Percentiles rank a stretch among this genome's conserved stretches.
Evolutionary conservation across 2,797 vertebrate genomes (phyloP).

Genomic region (Margarornis squamiger): DNA sequence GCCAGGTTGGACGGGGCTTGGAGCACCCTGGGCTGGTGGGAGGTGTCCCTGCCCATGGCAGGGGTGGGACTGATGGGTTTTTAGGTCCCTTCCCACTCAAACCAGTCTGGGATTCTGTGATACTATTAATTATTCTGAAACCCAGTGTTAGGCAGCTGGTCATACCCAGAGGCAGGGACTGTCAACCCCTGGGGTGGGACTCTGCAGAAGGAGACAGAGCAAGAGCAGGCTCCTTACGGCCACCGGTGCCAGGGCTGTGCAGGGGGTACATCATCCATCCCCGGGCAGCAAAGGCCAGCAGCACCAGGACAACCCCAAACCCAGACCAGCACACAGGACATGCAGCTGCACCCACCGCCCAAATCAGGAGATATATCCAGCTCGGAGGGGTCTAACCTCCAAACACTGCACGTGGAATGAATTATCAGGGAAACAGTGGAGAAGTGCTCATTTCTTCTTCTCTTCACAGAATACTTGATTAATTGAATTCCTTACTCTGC

Average conservation of each 20-base stretch:
- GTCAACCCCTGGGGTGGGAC: fast-evolving
- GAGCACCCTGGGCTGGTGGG: neutral
- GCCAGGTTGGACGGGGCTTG: neutral
- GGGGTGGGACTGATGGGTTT: fast-evolving
- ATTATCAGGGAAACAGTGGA: neutral
- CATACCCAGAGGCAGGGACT: neutral
- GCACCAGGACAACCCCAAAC: fast-evolving
- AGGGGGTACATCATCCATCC: neutral
- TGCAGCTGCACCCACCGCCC: fast-evolving
- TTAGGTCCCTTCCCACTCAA: fast-evolving
- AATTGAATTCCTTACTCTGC: neutral
- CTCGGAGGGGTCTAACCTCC: fast-evolving
- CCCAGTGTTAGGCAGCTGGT: too few relatives aligned
- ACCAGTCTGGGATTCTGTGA: fast-evolving
- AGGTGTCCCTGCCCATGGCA: neutral
- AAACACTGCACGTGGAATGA: fast-evolving
- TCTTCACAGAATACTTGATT: fast-evolving
- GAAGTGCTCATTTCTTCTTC: fast-evolving
- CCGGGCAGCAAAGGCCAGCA: neutral
- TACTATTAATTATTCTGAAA: neutral
- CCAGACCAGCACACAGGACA: neutral
- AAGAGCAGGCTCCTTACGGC: fast-evolving
- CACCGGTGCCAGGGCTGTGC: too few relatives aligned
- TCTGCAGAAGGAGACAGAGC: neutral
- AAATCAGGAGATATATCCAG: fast-evolving